Base-by-base conservation (phyloP, 2,113 vertebrate species). In the Ptilorrhoa leucosticta region DNA sequence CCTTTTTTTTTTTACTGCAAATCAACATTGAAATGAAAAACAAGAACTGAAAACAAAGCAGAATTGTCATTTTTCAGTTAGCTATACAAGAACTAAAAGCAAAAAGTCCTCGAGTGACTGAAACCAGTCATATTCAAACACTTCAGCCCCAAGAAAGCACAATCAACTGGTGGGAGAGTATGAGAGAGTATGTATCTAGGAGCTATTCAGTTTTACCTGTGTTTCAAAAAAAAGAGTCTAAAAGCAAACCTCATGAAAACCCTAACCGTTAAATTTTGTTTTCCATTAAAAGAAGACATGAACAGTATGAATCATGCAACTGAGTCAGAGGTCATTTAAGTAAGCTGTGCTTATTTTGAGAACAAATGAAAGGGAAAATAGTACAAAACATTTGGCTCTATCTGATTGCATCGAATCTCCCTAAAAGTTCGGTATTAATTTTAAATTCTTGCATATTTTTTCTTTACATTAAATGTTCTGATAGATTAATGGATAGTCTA, bases 251-350 rank as follows among this genome's bases (percentile, higher is more conserved):
- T 80, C 31, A 40, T 21, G 11, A 47, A 70, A 91, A 68, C 7
- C 9, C 7, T 30, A 65, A 60, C 19, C 35, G 42, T 23, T 83
- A 71, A 30, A 61, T 66, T 83, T 66, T 76, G 33, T 83, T 87
- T 83, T 76, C 40, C 9, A 26, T 71, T 83, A 42, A 83, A 84
- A 87, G 51, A 70, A 6, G 24, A 48, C 47, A 58, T 18, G 20
- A 75, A 56, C 10, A 37, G 12, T 31, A 39, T 86, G 88, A 83
- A 79, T 89, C 71, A 86, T 13, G 14, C n/a, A 73, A 17, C 15
- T 81, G 83, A 87, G 26, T 88, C 69, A 87, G 31, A 39, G 45
- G 71, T 53, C 50, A 80, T 53, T 70, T 75, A 70, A 83, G 21
- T 17, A 65, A 89, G 40, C 39, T 37, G 10, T 37, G 26, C 3